Evolutionary conservation across 2,113 vertebrate species (phyloP).

Genomic region (Hipposideros armiger): DNA sequence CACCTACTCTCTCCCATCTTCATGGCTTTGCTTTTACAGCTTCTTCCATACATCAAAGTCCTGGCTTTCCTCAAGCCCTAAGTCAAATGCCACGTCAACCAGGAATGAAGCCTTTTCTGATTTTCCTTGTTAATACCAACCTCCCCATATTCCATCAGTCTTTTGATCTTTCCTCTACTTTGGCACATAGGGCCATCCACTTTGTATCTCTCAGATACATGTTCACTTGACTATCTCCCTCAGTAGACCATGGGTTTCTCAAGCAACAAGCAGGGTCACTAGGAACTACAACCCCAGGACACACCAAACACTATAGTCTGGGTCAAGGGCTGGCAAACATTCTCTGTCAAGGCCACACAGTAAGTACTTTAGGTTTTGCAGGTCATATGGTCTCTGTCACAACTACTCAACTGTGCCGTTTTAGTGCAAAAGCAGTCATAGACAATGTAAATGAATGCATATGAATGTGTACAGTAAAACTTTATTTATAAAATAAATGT

Average conservation of each 20-base stretch:
- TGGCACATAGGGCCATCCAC: not conserved
- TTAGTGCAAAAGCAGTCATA: not conserved
- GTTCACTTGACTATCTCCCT: not conserved
- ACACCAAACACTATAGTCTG: not conserved
- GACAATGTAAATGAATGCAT: not conserved
- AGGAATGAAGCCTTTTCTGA: not conserved
- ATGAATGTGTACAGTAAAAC: conserved; percentile 6
- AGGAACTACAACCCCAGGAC: not conserved
- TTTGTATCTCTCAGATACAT: not conserved
- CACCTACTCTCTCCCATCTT: not conserved
- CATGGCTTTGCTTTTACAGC: not conserved
- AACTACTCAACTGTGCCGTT: not conserved
- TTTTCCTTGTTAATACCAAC: not conserved
- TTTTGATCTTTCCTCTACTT: not conserved
- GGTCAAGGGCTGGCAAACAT: not conserved
- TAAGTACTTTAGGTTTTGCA: not conserved
- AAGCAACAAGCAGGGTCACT: not conserved
- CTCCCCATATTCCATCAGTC: not conserved
- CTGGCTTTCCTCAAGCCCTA: not conserved
- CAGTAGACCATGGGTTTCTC: not conserved
- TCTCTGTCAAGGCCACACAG: not conserved
- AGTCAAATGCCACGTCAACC: not conserved
- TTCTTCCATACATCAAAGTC: not conserved
- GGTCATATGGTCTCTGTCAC: not conserved
- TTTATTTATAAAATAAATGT: not conserved